Evolutionary conservation across 2,888 invertebrate species (phyloP), one percentile per base, ranked within the genome.

Genomic region (Apodemia duryi): DNA sequence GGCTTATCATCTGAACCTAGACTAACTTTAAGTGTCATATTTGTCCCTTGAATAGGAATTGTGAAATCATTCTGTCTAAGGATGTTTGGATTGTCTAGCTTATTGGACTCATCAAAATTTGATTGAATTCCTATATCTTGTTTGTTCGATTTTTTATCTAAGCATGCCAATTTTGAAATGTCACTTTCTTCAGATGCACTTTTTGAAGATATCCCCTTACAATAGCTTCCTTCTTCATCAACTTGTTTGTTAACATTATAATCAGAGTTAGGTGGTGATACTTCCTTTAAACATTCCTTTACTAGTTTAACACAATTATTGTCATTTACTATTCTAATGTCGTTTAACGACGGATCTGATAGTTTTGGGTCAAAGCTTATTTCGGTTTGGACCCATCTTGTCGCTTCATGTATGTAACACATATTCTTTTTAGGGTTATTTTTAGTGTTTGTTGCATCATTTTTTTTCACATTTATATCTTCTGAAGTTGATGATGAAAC

Each of bases 41-140:
- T 89, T 57, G 90, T 90, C n/a, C 88, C 89, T 71, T 84, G 77
- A 68, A 90, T 85, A 21, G 91, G 90, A 71, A 89, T 84, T 6
- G 78, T 78, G 66, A 80, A 86, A 67, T 87, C 80, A 64, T 81
- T 80, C 64, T 72, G 63, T 54, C 66, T 65, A 64, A 69, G 67
- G 43, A 62, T 43, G 52, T 65, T 61, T 2, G 46, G n/a, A 28
- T 9, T 9, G 35, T 68, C 63, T 9, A 60, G 62, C 67, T 69
- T 67, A 49, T 72, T 52, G 4, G 29, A 21, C 43, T 71, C 60
- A 43, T 66, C 61, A 52, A 66, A 65, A 57, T 49, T 60, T 28
- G 72, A 73, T 69, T 74, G 74, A 38, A 74, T 67, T 66, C 72
- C 72, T 69, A 74, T 74, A 66, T 74, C 70, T 29, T 68, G 28